These are phyloP conservation scores for Oopsacas minuta DNA, from an alignment of 37 sponge, comb jelly and placozoan genomes.

Conservation along the genomic window DNA sequence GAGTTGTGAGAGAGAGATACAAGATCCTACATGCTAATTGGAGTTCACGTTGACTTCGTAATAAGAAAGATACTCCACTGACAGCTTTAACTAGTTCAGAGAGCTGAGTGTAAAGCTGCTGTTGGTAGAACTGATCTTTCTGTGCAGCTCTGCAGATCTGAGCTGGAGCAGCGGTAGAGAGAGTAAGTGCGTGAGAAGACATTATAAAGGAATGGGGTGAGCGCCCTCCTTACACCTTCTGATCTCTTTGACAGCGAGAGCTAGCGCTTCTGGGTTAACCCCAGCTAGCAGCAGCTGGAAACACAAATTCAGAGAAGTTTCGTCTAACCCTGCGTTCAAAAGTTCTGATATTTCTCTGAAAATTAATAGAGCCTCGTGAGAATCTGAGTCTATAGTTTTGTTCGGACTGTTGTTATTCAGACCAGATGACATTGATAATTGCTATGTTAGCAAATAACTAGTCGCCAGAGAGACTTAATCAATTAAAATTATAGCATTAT, in stretches of 20 bases:
- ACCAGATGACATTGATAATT: not conserved
- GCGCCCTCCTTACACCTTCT: conserved; percentile 30
- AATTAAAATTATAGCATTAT: too few species aligned
- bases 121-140: not conserved
- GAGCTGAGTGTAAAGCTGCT: not conserved
- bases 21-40: not conserved
- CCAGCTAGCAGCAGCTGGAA: conserved; percentile 81
- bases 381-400: not conserved
- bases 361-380: not conserved
- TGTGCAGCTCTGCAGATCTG: not conserved
- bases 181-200: not conserved
- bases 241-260: conserved; percentile 58
- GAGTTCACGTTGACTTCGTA: not conserved
- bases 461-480: not conserved
- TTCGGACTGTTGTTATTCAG: not conserved
- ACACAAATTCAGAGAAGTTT: conserved; percentile 60
- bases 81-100: not conserved
- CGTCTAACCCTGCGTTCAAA: conserved; percentile 78
- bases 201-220: not conserved
- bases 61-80: not conserved
- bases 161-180: not conserved
- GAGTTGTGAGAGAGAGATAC: not conserved
- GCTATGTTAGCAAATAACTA: not conserved
- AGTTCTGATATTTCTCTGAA: conserved; percentile 59
- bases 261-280: conserved; percentile 83